These are phyloP conservation scores for Masticophis lateralis DNA, from an alignment of 2,797 vertebrate species.

Conservation along the genomic window DNA sequence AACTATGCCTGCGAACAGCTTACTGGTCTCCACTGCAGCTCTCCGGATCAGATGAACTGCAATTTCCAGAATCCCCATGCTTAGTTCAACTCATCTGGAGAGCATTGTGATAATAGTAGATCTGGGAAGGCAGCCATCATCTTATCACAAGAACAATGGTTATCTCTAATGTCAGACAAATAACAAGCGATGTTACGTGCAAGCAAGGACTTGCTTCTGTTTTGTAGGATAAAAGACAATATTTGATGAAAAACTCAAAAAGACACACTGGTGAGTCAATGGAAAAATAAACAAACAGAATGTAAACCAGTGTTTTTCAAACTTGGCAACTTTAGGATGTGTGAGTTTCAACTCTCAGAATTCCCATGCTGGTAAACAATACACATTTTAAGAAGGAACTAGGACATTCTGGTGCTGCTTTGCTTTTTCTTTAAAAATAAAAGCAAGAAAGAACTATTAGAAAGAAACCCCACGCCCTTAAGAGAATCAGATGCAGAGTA, in stretches of 20 bases:
- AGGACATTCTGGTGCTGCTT: not conserved
- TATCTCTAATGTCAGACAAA: not conserved
- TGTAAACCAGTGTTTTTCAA: not conserved
- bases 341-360: not conserved
- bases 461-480: not conserved
- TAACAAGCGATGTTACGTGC: not conserved
- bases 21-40: not conserved
- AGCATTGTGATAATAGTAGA: not conserved
- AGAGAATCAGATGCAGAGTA: not conserved
- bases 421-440: not conserved
- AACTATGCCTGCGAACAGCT: not conserved
- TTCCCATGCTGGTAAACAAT: not conserved
- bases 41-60: not conserved
- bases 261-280: not conserved
- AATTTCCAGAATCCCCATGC: not conserved
- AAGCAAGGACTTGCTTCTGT: not conserved
- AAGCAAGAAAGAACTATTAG: not conserved
- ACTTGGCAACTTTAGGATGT: not conserved
- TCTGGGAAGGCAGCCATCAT: not conserved
- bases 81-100: not conserved
- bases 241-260: not conserved
- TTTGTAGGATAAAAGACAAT: not conserved
- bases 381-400: not conserved
- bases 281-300: not conserved
- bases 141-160: not conserved